Evolutionary conservation across 2,888 invertebrate species (phyloP).

Genomic region (Stenoptilia bipunctidactyla): DNA sequence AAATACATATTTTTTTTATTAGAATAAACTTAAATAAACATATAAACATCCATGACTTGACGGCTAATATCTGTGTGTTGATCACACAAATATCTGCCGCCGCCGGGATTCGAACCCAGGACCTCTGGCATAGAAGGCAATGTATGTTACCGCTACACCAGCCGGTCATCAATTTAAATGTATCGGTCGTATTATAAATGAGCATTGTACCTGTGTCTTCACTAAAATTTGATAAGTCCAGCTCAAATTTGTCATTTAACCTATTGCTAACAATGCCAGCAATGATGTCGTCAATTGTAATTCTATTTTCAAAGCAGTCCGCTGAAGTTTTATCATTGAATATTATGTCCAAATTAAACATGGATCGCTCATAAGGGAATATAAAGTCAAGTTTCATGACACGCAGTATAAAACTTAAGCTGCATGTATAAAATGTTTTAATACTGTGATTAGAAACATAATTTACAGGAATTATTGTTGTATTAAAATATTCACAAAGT

Average conservation of each 20-base stretch:
- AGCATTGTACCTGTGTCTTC: conserved; percentile 45
- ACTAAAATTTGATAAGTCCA: conserved; percentile 48
- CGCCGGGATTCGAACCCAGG: too few relatives aligned
- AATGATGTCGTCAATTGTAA: conserved; percentile 41
- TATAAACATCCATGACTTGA: too few relatives aligned
- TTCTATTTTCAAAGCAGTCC: conserved; percentile 34
- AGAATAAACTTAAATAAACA: too few relatives aligned
- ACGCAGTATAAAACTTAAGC: conserved; percentile 34
- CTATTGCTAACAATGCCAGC: conserved; percentile 34
- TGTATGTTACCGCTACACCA: too few relatives aligned
- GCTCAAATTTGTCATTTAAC: conserved; percentile 34
- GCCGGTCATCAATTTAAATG: too few relatives aligned
- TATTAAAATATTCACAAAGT: conserved; percentile 31
- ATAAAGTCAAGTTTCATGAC: conserved; percentile 47
- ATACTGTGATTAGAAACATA: conserved; percentile 27
- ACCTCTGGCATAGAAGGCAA: too few relatives aligned
- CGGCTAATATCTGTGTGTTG: too few relatives aligned
- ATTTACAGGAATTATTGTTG: conserved; percentile 36
- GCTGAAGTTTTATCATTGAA: conserved; percentile 43
- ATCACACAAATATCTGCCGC: too few relatives aligned
- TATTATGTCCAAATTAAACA: conserved; percentile 45
- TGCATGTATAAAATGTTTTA: conserved; percentile 45
- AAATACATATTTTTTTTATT: too few relatives aligned
- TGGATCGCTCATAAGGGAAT: conserved; percentile 40
- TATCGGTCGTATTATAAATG: too few relatives aligned